These are phyloP conservation scores for Dryobotodes eremita DNA, from an alignment of 2,888 invertebrate genomes.

Conservation along the genomic window DNA sequence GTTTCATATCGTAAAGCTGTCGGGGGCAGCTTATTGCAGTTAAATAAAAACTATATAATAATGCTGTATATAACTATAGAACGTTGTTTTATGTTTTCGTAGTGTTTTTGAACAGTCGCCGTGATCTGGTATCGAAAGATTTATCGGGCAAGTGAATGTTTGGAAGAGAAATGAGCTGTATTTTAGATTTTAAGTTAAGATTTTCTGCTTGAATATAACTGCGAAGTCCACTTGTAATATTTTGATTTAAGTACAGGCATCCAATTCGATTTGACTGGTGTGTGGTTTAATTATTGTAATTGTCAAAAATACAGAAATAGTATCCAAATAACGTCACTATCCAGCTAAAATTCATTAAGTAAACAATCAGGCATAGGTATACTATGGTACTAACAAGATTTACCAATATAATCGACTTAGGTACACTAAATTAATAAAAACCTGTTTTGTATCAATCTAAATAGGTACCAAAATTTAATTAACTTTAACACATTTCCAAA, in stretches of 20 bases:
- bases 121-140: constrained; percentile 43
- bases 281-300: too few species aligned
- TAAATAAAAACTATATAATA: constrained; percentile 79
- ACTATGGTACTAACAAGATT: too few species aligned
- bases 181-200: background rate
- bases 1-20: constrained; percentile 80
- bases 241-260: too few species aligned
- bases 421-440: background rate
- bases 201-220: background rate
- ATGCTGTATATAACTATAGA: constrained; percentile 38
- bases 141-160: constrained; percentile 23
- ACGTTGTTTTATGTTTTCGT: constrained; percentile 38
- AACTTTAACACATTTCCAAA: constrained; percentile 18
- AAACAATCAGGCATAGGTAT: too few species aligned
- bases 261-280: background rate
- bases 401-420: background rate
- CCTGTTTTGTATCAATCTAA: background rate
- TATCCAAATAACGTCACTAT: background rate
- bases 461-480: background rate
- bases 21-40: constrained; percentile 74
- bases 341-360: too few species aligned
- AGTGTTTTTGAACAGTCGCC: constrained; percentile 17
- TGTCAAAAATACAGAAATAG: background rate
- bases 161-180: background rate
- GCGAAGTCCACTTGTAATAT: background rate